Evolutionary conservation across 2,113 vertebrate genomes (phyloP).

Genomic region (Saccopteryx leptura): DNA sequence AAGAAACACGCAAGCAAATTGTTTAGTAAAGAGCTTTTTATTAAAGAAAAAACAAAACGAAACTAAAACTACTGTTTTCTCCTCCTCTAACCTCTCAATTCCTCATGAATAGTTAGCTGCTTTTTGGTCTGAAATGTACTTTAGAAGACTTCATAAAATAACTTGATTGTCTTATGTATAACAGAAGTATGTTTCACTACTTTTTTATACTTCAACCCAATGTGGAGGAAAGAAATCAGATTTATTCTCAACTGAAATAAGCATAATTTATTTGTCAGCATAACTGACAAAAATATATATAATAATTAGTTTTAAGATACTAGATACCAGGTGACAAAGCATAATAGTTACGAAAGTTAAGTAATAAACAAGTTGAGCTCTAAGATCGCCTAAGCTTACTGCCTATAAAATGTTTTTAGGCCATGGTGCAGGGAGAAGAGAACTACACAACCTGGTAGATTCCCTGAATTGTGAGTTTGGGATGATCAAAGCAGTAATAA

Average conservation of each 20-base stretch:
- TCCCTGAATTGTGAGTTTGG: neutral
- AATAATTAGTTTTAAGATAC: slow-evolving; percentile 18
- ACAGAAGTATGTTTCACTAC: neutral
- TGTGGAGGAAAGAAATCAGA: neutral
- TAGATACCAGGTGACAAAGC: neutral
- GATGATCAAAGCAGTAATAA: neutral
- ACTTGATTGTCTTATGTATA: neutral
- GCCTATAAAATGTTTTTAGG: neutral
- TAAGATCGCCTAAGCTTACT: neutral
- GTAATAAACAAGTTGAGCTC: neutral
- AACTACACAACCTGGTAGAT: neutral
- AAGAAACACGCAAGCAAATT: neutral
- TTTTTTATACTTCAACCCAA: neutral
- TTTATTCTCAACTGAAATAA: slow-evolving; percentile 29
- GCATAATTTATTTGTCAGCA: neutral
- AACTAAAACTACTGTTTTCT: neutral
- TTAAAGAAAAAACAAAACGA: neutral
- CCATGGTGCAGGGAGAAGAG: neutral
- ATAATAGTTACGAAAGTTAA: neutral
- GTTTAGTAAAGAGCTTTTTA: neutral
- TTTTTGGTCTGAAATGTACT: neutral
- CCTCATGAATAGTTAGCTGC: neutral
- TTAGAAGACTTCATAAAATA: neutral
- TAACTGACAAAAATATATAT: neutral
- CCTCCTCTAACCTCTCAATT: neutral